These are phyloP conservation scores for Aphidius colemani DNA, from an alignment of 2,888 invertebrate species.

Conservation along the genomic window DNA sequence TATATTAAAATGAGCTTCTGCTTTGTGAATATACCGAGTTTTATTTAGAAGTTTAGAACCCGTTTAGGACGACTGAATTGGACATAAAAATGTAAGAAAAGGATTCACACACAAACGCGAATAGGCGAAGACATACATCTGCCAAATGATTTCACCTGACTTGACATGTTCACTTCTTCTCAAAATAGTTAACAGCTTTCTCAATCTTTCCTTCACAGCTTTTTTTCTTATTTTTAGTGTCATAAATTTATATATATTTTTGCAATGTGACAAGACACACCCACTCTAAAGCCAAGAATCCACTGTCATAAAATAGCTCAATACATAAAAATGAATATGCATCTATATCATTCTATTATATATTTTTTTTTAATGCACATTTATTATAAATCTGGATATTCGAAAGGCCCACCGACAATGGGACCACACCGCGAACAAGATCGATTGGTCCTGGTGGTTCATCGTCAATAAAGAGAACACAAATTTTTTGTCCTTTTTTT, in stretches of 20 bases:
- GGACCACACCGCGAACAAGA: slow-evolving; percentile 30
- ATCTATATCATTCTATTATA: neutral
- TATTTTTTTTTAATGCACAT: slow-evolving; percentile 6
- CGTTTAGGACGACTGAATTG: slow-evolving; percentile 6
- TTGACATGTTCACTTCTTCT: no score
- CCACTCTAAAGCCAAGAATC: neutral
- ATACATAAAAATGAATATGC: neutral
- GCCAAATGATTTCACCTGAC: no score
- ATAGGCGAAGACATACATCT: no score
- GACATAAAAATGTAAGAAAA: slow-evolving; percentile 17
- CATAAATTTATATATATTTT: neutral
- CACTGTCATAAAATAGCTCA: no score
- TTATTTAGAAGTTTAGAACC: neutral
- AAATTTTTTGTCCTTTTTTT: no score
- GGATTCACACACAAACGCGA: neutral
- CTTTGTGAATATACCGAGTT: slow-evolving; percentile 14
- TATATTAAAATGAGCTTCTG: slow-evolving; percentile 23
- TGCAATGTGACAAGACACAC: neutral
- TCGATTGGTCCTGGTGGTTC: slow-evolving; percentile 26
- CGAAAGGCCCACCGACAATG: slow-evolving; percentile 30
- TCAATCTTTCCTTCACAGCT: no score
- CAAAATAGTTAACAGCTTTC: neutral
- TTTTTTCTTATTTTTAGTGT: no score
- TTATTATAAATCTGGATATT: slow-evolving; percentile 23
- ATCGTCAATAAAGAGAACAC: no score